Base-by-base conservation (phyloP, 2,113 vertebrate genomes). In the Lethenteron reissneri region DNA sequence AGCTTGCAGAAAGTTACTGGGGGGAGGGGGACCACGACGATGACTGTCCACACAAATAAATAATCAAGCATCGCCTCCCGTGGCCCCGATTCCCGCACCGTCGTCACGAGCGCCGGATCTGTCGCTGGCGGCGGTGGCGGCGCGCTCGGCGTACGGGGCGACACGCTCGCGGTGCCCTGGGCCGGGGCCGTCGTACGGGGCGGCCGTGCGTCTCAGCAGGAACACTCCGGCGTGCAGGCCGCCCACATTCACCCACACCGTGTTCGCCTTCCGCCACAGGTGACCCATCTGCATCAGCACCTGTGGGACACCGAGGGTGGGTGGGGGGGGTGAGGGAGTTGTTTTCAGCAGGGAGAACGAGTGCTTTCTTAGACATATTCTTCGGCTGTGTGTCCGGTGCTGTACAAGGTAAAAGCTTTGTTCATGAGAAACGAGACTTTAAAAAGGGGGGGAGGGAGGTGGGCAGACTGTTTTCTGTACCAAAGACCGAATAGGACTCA, bases 211-310 rank as follows among this genome's bases (percentile, higher is more conserved):
- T 75, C 81, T 84, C 75, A 99, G 85, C 58, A 97, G 85, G 56
- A 87, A 99, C 15, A 99, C 92, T 0, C 87, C 90, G 8, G 92
- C 92, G 3, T 92, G 90, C 58, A 99, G 86, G 2, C 94, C 94
- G 1, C 92, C 94, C 1, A 97, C 85, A 2, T 99, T 99, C 74
- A 96, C 90, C 94, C 94, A 97, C 60, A 95, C 87, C 0, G 88
- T 95, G 76, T 87, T 87, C 12, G 79, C 79, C 75, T 84, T 87
- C 79, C 76, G 82, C 94, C 94, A 99, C 58, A 97, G 79, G 56
- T 87, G 88, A 1, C 86, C 86, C 84, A 91, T 82, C 58, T 82
- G 82, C 0, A 85, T 89, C 76, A 99, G 21, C 2, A 90, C 90
- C 94, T 99, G 76, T 62, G 57, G 4, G 9, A 74, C 75, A 72